Conservation (phyloP, 2,797 vertebrate genomes). For the Carduelis carduelis region DNA sequence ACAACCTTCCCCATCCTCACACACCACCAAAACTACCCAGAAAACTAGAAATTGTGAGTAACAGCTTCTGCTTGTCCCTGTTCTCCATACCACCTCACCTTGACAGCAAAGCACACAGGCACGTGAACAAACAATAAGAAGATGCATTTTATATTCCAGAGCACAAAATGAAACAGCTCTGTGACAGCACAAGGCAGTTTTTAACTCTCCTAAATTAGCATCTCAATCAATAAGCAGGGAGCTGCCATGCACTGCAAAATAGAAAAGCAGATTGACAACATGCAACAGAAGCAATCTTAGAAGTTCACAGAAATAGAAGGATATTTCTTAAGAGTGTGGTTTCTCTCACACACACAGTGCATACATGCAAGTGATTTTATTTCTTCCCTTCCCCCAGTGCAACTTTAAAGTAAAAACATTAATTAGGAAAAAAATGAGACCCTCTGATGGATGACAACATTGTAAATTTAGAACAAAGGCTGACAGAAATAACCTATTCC, state of each 20-base stretch:
- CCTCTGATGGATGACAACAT: background rate
- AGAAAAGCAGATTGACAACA: background rate
- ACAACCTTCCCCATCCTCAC: background rate
- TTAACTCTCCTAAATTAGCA: slow-evolving; percentile 44
- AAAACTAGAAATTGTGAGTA: background rate
- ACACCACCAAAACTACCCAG: background rate
- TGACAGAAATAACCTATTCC: slow-evolving; percentile 40
- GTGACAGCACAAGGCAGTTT: slow-evolving; percentile 25
- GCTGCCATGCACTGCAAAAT: background rate
- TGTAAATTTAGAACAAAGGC: slow-evolving; percentile 57
- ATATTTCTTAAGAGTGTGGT: background rate
- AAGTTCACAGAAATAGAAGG: slow-evolving; percentile 16
- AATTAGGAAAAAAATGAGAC: background rate
- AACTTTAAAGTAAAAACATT: slow-evolving; percentile 37
- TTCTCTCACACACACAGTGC: background rate
- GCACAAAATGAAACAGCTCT: background rate
- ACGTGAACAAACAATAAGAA: background rate
- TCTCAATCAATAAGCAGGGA: slow-evolving; percentile 38
- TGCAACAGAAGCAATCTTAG: background rate
- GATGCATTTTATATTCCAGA: background rate
- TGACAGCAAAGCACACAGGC: background rate
- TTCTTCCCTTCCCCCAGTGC: background rate
- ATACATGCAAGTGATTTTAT: background rate
- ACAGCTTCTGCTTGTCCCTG: background rate
- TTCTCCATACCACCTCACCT: background rate